Percentiles rank a stretch among this genome's conserved stretches.
Conservation (phyloP, 2,797 vertebrate genomes). For the Clarias pachynema region DNA sequence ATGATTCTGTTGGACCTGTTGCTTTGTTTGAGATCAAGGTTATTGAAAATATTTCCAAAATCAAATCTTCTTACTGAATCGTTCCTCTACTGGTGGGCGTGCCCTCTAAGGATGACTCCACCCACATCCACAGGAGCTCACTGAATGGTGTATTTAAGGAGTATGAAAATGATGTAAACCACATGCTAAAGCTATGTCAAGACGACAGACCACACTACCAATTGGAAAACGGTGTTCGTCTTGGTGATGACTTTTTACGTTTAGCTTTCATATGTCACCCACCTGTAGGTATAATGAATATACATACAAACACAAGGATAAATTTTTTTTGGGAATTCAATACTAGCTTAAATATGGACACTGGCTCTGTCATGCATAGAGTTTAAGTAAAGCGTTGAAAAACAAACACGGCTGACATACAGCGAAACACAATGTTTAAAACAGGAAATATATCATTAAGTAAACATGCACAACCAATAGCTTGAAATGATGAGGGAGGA, state of each 20-base stretch:
- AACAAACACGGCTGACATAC: neutral
- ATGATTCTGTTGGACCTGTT: neutral
- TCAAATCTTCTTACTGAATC: neutral
- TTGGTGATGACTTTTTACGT: neutral
- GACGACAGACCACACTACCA: neutral
- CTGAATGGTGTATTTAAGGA: neutral
- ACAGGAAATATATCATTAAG: neutral
- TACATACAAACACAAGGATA: neutral
- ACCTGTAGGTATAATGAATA: neutral
- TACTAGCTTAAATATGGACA: neutral
- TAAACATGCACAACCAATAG: constrained; percentile 1
- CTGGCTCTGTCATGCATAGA: neutral
- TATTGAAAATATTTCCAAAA: neutral
- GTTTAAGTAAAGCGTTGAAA: neutral
- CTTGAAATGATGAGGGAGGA: neutral
- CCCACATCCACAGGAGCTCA: neutral
- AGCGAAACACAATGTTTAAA: neutral
- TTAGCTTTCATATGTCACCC: neutral
- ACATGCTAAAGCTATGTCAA: neutral
- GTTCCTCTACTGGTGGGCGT: neutral
- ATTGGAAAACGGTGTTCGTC: neutral
- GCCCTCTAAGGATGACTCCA: neutral
- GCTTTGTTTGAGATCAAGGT: neutral
- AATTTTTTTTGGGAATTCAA: too few species aligned
- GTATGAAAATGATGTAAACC: neutral